Evolutionary conservation across 2,113 vertebrate species (phyloP).

Genomic region (Gallinago paraguaiae): DNA sequence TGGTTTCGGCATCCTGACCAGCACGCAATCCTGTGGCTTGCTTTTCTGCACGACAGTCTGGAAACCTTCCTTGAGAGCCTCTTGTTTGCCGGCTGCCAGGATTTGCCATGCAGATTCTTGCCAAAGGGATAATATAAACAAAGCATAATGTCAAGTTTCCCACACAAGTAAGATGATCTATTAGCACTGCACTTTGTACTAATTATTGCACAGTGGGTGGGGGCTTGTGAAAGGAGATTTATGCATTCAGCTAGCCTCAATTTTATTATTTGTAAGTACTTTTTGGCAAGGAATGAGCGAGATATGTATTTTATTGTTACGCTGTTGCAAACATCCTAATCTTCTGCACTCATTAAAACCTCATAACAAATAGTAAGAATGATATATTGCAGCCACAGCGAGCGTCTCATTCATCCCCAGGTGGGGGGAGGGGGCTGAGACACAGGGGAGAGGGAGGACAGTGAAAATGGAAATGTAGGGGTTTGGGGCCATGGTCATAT

Average conservation of each 20-base stretch:
- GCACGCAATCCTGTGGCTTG: slow-evolving; percentile 64
- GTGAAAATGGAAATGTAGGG: not conserved
- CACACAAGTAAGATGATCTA: slow-evolving; percentile 71
- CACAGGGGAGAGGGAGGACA: not conserved
- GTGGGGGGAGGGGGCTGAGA: not conserved
- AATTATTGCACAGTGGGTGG: slow-evolving; percentile 75
- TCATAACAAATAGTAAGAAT: slow-evolving; percentile 72
- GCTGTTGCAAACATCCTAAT: slow-evolving; percentile 63
- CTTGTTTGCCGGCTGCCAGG: slow-evolving; percentile 68
- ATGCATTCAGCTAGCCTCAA: slow-evolving; percentile 72
- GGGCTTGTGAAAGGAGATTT: slow-evolving; percentile 70
- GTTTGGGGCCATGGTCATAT: not conserved
- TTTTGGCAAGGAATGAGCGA: slow-evolving; percentile 67
- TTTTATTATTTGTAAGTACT: slow-evolving; percentile 73
- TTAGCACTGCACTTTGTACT: slow-evolving; percentile 74
- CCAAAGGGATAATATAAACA: slow-evolving; percentile 73
- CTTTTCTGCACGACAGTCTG: slow-evolving; percentile 67
- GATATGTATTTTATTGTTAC: slow-evolving; percentile 71
- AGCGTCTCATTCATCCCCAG: slow-evolving; percentile 54
- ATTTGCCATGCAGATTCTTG: slow-evolving; percentile 71
- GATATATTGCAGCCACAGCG: slow-evolving; percentile 57
- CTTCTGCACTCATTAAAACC: slow-evolving; percentile 66
- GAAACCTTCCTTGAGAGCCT: slow-evolving; percentile 68
- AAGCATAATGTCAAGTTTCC: slow-evolving; percentile 73
- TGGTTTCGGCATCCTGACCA: slow-evolving; percentile 66